phyloP scores from a whole-genome alignment of 2,113 vertebrate genomes.

The Tiliqua scincoides region DNA sequence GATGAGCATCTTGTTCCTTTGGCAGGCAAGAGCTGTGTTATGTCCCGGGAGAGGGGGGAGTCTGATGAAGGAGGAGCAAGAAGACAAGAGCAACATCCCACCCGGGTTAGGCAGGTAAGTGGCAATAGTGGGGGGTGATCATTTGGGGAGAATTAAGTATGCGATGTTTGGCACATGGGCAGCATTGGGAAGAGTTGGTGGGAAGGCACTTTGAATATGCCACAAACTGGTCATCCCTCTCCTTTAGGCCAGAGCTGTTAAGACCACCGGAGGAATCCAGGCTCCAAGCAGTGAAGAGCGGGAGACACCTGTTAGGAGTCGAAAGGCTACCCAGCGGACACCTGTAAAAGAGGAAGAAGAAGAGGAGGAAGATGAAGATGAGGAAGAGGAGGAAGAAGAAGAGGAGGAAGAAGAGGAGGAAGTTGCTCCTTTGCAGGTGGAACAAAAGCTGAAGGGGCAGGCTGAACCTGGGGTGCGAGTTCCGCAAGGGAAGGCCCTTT shows the following conservation, averaged over 20 bases:
- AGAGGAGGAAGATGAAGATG: conserved; percentile 65
- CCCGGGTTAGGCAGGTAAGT: conserved; percentile 72
- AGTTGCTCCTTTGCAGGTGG: not conserved
- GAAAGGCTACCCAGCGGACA: conserved; percentile 25
- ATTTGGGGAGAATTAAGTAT: not conserved
- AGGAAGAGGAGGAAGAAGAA: conserved; percentile 44
- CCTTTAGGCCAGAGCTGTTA: conserved; percentile 66
- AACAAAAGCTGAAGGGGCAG: conserved; percentile 5
- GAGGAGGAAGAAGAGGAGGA: conserved; percentile 67
- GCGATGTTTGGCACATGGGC: not conserved
- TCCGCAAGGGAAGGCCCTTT: not conserved
- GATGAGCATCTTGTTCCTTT: conserved; percentile 24
- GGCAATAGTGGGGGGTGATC: no score
- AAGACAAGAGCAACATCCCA: conserved; percentile 68
- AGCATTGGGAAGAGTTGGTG: no score
- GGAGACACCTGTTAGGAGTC: conserved; percentile 64
- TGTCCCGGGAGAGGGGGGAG: conserved; percentile 71
- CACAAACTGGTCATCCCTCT: not conserved
- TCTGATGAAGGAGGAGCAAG: conserved; percentile 73
- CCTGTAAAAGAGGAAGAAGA: conserved; percentile 52
- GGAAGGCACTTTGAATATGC: no score
- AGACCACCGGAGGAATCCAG: conserved; percentile 59
- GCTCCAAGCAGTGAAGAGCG: conserved; percentile 64
- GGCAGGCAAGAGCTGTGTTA: conserved; percentile 64
- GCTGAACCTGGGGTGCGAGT: not conserved